Conservation (phyloP, 2,888 invertebrate genomes). For the Gasteruption jaculator region DNA sequence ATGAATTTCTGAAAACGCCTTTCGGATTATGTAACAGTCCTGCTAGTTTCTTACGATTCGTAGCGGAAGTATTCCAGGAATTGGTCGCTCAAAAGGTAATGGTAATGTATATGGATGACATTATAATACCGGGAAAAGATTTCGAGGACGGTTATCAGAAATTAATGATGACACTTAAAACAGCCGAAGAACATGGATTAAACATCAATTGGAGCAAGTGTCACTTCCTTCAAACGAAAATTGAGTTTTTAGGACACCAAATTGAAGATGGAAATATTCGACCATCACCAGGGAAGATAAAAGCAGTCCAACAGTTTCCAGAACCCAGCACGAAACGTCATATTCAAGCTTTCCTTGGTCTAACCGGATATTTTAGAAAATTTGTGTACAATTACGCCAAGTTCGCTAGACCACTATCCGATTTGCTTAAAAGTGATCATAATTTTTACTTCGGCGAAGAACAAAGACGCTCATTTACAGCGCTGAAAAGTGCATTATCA, state of each 20-base stretch:
- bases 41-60: conserved; percentile 13
- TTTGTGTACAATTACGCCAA: conserved; percentile 4
- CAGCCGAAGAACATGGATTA: conserved; percentile 7
- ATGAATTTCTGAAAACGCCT: conserved; percentile 14
- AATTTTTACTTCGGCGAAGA: conserved; percentile 13
- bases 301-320: conserved; percentile 14
- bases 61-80: conserved; percentile 21
- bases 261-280: conserved; percentile 9
- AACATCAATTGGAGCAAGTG: conserved; percentile 15
- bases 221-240: conserved; percentile 7
- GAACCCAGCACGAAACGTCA: background rate
- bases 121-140: conserved; percentile 14
- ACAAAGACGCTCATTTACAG: conserved; percentile 3
- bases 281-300: conserved; percentile 13
- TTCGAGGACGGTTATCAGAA: conserved; percentile 4
- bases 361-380: conserved; percentile 7
- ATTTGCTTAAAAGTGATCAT: conserved; percentile 21
- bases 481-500: conserved; percentile 12
- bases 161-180: conserved; percentile 4
- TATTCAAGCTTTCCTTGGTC: conserved; percentile 5
- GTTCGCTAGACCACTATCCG: conserved; percentile 27
- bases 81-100: background rate
- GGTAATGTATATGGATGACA: conserved; percentile 15
- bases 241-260: conserved; percentile 12
- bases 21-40: conserved; percentile 8